phyloP scores from a whole-genome alignment of 2,113 vertebrate genomes.

The Brachypodius melanocephalos region DNA sequence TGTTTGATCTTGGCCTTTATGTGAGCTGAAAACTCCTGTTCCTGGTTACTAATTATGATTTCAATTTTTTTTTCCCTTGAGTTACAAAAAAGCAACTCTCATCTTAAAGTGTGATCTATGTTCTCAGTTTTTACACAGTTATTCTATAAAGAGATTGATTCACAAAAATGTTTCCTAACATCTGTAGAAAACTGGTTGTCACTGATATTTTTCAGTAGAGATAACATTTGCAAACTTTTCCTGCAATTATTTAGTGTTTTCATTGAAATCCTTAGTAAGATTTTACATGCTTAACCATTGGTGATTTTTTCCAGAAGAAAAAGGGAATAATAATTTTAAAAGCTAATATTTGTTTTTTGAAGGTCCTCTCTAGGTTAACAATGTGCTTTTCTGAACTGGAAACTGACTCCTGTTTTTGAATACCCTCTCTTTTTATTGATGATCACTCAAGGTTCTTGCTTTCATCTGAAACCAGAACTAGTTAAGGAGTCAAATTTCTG shows the following conservation, averaged over 20 bases:
- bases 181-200: not conserved
- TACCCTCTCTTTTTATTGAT: not conserved
- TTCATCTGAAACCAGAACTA: not conserved
- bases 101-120: not conserved
- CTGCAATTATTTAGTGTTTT: not conserved
- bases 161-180: not conserved
- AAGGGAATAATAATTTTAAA: not conserved
- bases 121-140: not conserved
- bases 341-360: not conserved
- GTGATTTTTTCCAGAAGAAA: not conserved
- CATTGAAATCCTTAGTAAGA: not conserved
- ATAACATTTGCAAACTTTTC: not conserved
- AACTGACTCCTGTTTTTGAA: not conserved
- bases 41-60: not conserved
- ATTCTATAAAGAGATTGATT: not conserved
- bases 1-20: not conserved
- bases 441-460: not conserved
- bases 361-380: not conserved
- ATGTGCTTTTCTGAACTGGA: not conserved
- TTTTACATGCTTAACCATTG: not conserved
- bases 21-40: not conserved
- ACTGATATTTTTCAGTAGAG: not conserved
- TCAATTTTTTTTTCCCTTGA: not conserved
- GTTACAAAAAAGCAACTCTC: not conserved
- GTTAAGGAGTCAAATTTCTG: not conserved